Conservation (phyloP, 1,140 invertebrate species). For the Dufourea novaeangliae region DNA sequence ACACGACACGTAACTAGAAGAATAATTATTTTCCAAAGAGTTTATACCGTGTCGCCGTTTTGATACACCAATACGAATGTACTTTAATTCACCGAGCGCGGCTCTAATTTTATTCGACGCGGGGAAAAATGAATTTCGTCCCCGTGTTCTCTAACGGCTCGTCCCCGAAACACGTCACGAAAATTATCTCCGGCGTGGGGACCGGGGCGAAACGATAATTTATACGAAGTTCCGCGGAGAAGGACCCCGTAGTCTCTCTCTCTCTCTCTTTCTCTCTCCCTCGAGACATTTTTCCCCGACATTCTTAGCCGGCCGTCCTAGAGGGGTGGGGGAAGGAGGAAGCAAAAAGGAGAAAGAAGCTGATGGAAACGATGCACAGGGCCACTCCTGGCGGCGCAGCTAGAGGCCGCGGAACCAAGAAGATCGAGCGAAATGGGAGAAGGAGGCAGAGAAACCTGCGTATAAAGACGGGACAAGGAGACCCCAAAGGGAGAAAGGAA, state of each 20-base stretch:
- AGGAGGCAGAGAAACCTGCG: neutral
- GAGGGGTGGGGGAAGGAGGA: neutral
- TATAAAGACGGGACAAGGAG: neutral
- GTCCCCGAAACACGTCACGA: neutral
- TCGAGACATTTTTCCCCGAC: constrained; percentile 43
- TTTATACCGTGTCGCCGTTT: neutral
- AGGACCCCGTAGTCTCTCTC: too few relatives aligned
- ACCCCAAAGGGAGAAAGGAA: neutral
- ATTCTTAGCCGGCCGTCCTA: neutral
- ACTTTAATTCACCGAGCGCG: constrained; percentile 4
- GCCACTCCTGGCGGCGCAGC: constrained; percentile 26
- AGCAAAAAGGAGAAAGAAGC: neutral
- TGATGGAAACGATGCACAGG: constrained; percentile 25
- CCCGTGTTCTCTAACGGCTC: neutral
- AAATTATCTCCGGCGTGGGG: constrained; percentile 20
- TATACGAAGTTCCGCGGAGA: constrained; percentile 22
- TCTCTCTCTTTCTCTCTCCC: too few relatives aligned
- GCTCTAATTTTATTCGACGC: neutral
- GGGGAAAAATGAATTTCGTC: constrained; percentile 13
- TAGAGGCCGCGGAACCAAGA: neutral
- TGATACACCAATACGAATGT: neutral
- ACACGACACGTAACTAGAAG: neutral
- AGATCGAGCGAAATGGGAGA: neutral
- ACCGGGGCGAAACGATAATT: constrained; percentile 40
- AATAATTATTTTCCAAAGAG: neutral